Percentiles rank a stretch among this genome's conserved stretches.
Evolutionary conservation across 1,140 invertebrate species (phyloP).

Genomic region (Atta colombica): DNA sequence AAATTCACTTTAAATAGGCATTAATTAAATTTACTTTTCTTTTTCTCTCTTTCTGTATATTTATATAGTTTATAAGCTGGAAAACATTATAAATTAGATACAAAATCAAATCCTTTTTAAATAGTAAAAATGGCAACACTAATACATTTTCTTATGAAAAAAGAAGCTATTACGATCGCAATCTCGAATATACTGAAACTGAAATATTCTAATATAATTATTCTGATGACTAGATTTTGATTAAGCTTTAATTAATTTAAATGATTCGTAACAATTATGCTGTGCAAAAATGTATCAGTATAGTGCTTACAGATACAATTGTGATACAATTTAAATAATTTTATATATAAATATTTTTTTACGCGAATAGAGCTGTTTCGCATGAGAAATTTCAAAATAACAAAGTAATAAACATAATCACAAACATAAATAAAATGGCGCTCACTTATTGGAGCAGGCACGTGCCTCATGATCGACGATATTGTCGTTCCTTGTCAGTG

Average conservation of each 20-base stretch:
- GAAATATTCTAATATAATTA: neutral
- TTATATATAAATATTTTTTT: neutral
- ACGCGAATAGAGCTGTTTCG: neutral
- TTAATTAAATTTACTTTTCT: too few species aligned
- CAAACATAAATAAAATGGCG: conserved; percentile 30
- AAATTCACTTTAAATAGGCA: conserved; percentile 1
- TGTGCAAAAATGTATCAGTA: neutral
- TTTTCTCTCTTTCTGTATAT: too few species aligned
- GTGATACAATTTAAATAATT: neutral
- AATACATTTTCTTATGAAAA: neutral
- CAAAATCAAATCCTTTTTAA: neutral
- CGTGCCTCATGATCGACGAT: conserved; percentile 78
- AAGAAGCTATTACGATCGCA: neutral
- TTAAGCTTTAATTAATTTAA: neutral
- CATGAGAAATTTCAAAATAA: neutral
- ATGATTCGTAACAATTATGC: neutral
- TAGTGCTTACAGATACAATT: neutral
- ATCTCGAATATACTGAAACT: neutral
- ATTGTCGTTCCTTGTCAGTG: conserved; percentile 94
- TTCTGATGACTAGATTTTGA: too few species aligned
- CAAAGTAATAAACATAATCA: conserved; percentile 34
- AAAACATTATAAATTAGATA: neutral
- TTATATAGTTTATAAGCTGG: conserved; percentile 3
- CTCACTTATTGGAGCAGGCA: conserved; percentile 78
- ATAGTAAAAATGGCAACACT: neutral